These are phyloP conservation scores for Phyllostomus discolor DNA, from an alignment of 2,113 vertebrate species.

Conservation along the genomic window DNA sequence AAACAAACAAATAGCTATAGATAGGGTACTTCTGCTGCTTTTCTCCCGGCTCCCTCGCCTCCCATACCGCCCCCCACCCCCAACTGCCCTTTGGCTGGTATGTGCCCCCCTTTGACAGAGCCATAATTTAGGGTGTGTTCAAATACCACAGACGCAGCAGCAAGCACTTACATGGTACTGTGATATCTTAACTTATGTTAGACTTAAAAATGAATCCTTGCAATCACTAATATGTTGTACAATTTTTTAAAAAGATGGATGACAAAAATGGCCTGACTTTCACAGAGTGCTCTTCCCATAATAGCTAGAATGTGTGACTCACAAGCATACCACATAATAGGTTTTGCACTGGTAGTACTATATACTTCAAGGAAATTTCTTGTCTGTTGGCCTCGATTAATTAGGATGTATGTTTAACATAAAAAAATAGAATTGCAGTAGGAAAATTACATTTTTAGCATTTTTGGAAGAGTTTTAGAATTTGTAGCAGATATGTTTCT, in stretches of 20 bases:
- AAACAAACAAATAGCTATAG: constrained; percentile 58
- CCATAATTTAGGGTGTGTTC: constrained; percentile 57
- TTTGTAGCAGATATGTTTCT: not conserved
- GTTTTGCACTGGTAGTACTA: not conserved
- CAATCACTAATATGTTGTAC: constrained; percentile 50
- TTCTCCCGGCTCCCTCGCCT: not conserved
- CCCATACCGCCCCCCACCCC: not conserved
- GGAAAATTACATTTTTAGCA: not conserved
- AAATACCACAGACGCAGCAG: constrained; percentile 44
- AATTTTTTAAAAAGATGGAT: constrained; percentile 69
- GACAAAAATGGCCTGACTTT: constrained; percentile 54
- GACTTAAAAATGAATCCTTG: constrained; percentile 66
- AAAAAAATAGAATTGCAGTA: not conserved
- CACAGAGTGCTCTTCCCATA: constrained; percentile 49
- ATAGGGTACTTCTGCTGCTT: not conserved
- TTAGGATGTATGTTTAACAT: constrained; percentile 1
- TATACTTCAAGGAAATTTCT: not conserved
- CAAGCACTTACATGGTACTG: constrained; percentile 53
- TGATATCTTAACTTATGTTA: constrained; percentile 59
- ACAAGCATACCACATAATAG: not conserved
- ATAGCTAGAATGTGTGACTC: constrained; percentile 38
- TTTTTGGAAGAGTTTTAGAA: not conserved
- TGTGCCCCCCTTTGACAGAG: constrained; percentile 1
- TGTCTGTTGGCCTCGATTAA: not conserved
- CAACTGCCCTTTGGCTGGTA: constrained; percentile 2